Conservation (phyloP, 2,888 invertebrate species). For the Junonia oenone region DNA sequence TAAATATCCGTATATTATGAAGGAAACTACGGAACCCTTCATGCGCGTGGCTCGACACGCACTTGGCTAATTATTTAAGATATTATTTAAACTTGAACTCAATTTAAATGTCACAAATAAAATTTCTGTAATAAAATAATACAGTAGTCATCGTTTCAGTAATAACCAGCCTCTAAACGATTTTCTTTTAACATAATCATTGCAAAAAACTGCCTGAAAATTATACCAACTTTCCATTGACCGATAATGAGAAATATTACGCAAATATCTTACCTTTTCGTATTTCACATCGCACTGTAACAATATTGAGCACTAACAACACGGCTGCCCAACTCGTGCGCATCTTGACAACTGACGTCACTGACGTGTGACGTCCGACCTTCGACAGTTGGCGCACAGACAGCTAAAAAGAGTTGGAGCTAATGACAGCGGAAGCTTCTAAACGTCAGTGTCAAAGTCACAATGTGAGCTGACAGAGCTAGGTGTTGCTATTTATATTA, state of each 20-base stretch:
- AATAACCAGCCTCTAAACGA: too few species aligned
- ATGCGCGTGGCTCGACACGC: too few species aligned
- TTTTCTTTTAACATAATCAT: background rate
- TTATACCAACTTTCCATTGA: background rate
- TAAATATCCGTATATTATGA: too few species aligned
- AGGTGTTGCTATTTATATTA: background rate
- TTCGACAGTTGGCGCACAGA: too few species aligned
- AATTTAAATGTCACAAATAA: too few species aligned
- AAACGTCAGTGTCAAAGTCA: background rate
- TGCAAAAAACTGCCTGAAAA: background rate
- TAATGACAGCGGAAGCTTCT: too few species aligned
- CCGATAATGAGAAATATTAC: background rate
- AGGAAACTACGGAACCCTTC: too few species aligned
- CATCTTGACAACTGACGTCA: constrained; percentile 43
- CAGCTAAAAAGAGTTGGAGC: too few species aligned
- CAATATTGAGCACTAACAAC: constrained; percentile 28
- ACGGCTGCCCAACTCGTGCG: constrained; percentile 31
- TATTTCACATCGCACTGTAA: constrained; percentile 29
- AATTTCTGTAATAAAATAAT: too few species aligned
- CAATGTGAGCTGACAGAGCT: background rate
- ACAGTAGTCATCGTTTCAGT: too few species aligned
- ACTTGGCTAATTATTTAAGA: too few species aligned
- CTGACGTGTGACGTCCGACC: background rate
- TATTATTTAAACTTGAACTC: too few species aligned
- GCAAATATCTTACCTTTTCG: constrained; percentile 37